Evolutionary conservation across 1,140 invertebrate genomes (phyloP).

Genomic region (Penaeus indicus): DNA sequence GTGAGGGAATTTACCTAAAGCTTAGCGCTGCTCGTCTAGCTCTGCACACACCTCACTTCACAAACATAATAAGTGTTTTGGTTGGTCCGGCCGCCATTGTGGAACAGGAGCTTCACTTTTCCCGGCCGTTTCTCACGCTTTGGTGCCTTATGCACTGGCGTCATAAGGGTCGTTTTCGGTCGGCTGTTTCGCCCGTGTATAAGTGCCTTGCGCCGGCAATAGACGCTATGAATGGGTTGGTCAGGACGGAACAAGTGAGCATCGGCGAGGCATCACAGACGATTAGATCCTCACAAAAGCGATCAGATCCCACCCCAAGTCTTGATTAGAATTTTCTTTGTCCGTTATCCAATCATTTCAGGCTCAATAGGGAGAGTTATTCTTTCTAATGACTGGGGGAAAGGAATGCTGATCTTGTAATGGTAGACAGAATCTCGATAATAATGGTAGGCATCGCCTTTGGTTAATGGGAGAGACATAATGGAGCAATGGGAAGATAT

Average conservation of each 20-base stretch:
- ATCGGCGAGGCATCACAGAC: conserved; percentile 61
- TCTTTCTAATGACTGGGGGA: conserved; percentile 55
- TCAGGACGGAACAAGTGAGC: conserved; percentile 61
- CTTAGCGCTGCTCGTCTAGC: conserved; percentile 58
- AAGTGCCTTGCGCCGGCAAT: conserved; percentile 34
- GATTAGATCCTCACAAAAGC: conserved; percentile 63
- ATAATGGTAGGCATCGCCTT: too few relatives aligned
- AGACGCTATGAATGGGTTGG: conserved; percentile 56
- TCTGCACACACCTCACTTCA: conserved; percentile 57
- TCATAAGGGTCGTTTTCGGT: not conserved
- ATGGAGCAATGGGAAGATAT: too few relatives aligned
- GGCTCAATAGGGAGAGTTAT: conserved; percentile 58
- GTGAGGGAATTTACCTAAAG: conserved; percentile 39
- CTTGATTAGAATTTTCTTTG: conserved; percentile 60
- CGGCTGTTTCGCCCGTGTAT: not conserved
- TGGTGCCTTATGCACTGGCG: not conserved
- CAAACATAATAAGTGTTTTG: conserved; percentile 64
- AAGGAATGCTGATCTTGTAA: conserved; percentile 59
- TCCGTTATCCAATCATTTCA: conserved; percentile 60
- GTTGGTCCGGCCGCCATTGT: conserved; percentile 32
- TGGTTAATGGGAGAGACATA: too few relatives aligned
- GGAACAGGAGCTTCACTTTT: conserved; percentile 24
- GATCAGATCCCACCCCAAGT: conserved; percentile 59
- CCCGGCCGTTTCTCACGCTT: not conserved
- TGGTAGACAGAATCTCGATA: conserved; percentile 41